Percentiles rank a stretch among this genome's conserved stretches.
Evolutionary conservation across 2,888 invertebrate species (phyloP).

Genomic region (Chalcis sispes): DNA sequence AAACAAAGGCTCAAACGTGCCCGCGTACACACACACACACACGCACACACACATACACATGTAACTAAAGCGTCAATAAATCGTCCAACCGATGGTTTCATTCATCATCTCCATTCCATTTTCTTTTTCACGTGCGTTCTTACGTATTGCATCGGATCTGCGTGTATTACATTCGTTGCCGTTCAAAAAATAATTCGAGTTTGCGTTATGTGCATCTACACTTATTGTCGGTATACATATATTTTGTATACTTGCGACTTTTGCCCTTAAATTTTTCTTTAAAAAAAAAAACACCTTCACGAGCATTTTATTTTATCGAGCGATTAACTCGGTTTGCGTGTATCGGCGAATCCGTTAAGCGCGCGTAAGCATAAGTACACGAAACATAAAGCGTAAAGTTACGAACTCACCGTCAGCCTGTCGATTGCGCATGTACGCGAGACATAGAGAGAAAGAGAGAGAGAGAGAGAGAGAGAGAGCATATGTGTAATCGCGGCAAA

Average conservation of each 20-base stretch:
- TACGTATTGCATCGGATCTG: slow-evolving; percentile 26
- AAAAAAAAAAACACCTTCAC: slow-evolving; percentile 38
- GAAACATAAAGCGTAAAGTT: slow-evolving; percentile 43
- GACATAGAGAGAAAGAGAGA: too few relatives aligned
- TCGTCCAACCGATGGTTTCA: slow-evolving; percentile 21
- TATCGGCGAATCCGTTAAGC: slow-evolving; percentile 6
- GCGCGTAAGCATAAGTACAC: slow-evolving; percentile 13
- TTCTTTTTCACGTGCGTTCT: slow-evolving; percentile 39
- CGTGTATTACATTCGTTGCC: not conserved
- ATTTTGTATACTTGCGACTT: not conserved
- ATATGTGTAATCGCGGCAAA: slow-evolving; percentile 27
- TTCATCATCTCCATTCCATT: slow-evolving; percentile 36
- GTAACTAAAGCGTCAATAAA: slow-evolving; percentile 48
- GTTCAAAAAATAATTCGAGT: too few relatives aligned
- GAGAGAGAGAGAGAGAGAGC: too few relatives aligned
- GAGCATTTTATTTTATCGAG: slow-evolving; percentile 45
- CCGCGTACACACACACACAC: too few relatives aligned
- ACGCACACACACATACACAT: too few relatives aligned
- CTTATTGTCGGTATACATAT: too few relatives aligned
- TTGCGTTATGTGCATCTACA: too few relatives aligned
- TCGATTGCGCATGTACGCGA: not conserved
- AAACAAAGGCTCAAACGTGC: not conserved
- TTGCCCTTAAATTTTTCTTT: too few relatives aligned
- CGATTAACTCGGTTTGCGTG: slow-evolving; percentile 19
- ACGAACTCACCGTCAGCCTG: not conserved